Evolutionary conservation across 2,888 invertebrate genomes (phyloP), one percentile per base, ranked within the genome.

Genomic region (Watsonalla binaria): DNA sequence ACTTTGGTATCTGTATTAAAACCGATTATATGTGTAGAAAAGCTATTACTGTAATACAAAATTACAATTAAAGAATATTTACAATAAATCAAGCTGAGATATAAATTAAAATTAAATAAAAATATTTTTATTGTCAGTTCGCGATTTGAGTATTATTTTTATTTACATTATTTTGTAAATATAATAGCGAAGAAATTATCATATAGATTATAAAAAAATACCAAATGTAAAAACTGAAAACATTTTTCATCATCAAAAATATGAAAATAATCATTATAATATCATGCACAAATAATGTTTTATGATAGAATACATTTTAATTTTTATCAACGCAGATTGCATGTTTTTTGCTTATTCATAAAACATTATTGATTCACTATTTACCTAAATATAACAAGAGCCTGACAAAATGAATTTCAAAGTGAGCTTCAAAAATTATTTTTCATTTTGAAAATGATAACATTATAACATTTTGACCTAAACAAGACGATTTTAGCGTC

Each of bases 1-100:
- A 90, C 90, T 90, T 90, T 90, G 90, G 90, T 89, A 90, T 90
- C 78, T 84, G 84, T 85, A 84, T 86, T 89, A 86, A 85, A 83
- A 86, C 89, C 88, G 86, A 89, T 88, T 86, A 82, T 89, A 84
- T 82, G 81, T 82, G 80, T 84, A 85, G 79, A 84, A 87, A 83
- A 83, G 84, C 82, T 83, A 83, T 73, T 74, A 72, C 78, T 81
- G 77, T 74, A 75, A 74, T 80, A 80, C 35, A 80, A 80, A 82
- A 80, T 79, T 84, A 86, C 79, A 83, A 70, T 79, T 76, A 71
- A 72, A 76, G 64, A 78, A 71, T 87, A 89, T 90, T 80, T 90
- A 90, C 88, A 89, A 70, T 77, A 64, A 66, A 69, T 69, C 69
- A 70, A 76, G 75, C 76, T 74, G 63, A 76, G 70, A 63, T 70